Base-by-base conservation (phyloP, 2,113 vertebrate genomes). In the Kobus ellipsiprymnus region DNA sequence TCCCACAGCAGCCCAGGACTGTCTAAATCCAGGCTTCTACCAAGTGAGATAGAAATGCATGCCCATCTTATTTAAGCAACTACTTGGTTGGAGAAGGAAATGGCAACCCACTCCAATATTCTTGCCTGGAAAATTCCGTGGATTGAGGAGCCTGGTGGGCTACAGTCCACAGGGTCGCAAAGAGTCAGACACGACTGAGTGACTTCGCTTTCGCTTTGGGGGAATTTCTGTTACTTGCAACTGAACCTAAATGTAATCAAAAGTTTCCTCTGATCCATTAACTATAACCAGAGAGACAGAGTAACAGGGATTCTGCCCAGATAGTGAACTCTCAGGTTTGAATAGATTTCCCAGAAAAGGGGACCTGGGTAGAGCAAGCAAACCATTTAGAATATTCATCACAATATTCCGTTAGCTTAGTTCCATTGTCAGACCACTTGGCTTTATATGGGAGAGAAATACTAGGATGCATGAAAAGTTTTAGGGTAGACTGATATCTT, bases 341-440 rank as follows among this genome's bases (percentile, higher is more conserved):
- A 78, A 44, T 19, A 94, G 46, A 62, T 33, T 12, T 92, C 57
- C 74, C 48, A 87, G 95, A 77, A 91, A 78, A 92, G 12, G 33
- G 6, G 25, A 4, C 44, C 14, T 77, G 25, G 50, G 44, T 40
- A 94, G 59, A 85, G n/a, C 13, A 44, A 7, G 23, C 12, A 54
- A 87, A 44, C 16, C 17, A 16, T 17, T 16, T 40, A 55, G 29
- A 54, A 0, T 23, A 60, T 46, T 40, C 7, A 13, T 30, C 16
- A 8, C 17, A 23, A 8, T 19, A 74, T 40, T 74, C 67, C 36
- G 25, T 74, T 6, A 36, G 21, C 19, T 40, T 40, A 85, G 30
- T n/a, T 50, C 60, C 64, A 40, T 33, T 59, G 16, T 40, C 40
- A 50, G 88, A n/a, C 1, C 5, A 83, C 16, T 48, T 55, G 64